phyloP scores from a whole-genome alignment of 2,113 vertebrate species.

The Bombycilla garrulus region DNA sequence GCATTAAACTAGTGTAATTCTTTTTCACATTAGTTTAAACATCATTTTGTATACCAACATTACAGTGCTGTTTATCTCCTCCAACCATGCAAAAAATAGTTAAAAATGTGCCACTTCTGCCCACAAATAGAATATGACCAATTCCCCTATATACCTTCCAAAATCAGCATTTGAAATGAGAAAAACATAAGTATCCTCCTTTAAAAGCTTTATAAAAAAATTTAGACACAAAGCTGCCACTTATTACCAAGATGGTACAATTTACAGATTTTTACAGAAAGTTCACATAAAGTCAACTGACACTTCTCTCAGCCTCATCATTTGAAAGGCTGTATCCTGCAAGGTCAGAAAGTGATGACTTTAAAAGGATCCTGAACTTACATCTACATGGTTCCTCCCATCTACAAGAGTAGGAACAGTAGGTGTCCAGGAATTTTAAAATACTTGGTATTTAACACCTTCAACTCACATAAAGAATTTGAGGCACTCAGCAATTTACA shows the following conservation, averaged over 20 bases:
- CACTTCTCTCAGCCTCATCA: not conserved
- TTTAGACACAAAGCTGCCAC: constrained; percentile 42
- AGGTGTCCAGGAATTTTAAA: not conserved
- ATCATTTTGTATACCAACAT: constrained; percentile 75
- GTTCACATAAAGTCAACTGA: constrained; percentile 29
- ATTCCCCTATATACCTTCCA: constrained; percentile 20
- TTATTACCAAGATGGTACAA: constrained; percentile 57
- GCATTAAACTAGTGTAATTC: constrained; percentile 78
- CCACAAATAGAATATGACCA: constrained; percentile 27
- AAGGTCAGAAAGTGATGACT: not conserved
- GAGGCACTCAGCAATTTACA: constrained; percentile 40
- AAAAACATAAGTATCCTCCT: constrained; percentile 1
- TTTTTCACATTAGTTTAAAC: constrained; percentile 79
- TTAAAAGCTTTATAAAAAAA: constrained; percentile 38
- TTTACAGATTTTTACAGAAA: constrained; percentile 50
- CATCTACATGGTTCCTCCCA: too few relatives aligned
- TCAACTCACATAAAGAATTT: not conserved
- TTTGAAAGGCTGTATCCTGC: not conserved
- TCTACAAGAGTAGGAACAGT: not conserved
- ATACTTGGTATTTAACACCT: constrained; percentile 15
- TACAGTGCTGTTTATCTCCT: constrained; percentile 81
- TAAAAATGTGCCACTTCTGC: constrained; percentile 62
- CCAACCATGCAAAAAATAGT: constrained; percentile 48
- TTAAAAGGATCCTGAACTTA: constrained; percentile 7
- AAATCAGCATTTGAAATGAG: constrained; percentile 44